Evolutionary conservation across 2,113 vertebrate species (phyloP).

Genomic region (Triplophysa tibetana): DNA sequence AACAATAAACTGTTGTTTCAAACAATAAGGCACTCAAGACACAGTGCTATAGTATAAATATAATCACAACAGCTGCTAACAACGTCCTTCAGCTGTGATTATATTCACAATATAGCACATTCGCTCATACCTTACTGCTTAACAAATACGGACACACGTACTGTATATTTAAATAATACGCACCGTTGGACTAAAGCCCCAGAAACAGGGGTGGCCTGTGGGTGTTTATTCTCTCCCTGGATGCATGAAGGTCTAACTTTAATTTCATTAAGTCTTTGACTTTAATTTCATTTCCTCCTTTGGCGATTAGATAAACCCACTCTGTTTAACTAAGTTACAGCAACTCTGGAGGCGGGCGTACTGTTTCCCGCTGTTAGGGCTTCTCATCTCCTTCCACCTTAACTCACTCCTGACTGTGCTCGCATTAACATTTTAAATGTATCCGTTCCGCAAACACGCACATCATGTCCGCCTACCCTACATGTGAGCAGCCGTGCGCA

Average conservation of each 20-base stretch:
- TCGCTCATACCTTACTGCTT: neutral
- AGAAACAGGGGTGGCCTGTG: slow-evolving; percentile 25
- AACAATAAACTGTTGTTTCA: too few relatives aligned
- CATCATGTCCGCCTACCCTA: neutral
- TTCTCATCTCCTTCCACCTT: slow-evolving; percentile 37
- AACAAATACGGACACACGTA: neutral
- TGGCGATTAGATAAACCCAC: slow-evolving; percentile 52
- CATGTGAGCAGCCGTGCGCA: neutral
- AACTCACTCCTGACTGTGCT: slow-evolving; percentile 16
- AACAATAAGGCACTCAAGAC: too few relatives aligned
- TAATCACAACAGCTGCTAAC: too few relatives aligned
- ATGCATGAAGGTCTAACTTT: slow-evolving; percentile 31
- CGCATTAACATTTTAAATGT: slow-evolving; percentile 23
- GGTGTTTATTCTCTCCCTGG: slow-evolving; percentile 38
- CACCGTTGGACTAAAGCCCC: slow-evolving; percentile 6
- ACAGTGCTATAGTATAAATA: too few relatives aligned
- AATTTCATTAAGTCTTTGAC: slow-evolving; percentile 55
- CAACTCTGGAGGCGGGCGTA: slow-evolving; percentile 17
- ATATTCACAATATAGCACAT: neutral
- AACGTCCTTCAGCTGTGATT: too few relatives aligned
- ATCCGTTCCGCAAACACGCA: slow-evolving; percentile 23
- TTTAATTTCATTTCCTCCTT: slow-evolving; percentile 50
- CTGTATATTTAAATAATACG: neutral
- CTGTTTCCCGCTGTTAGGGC: slow-evolving; percentile 36
- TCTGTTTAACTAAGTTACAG: slow-evolving; percentile 50